A percentile compares a stretch with the other conserved stretches of the same genome.
These are phyloP conservation scores for Acleris cristana DNA, from an alignment of 2,888 invertebrate genomes.

Conservation along the genomic window DNA sequence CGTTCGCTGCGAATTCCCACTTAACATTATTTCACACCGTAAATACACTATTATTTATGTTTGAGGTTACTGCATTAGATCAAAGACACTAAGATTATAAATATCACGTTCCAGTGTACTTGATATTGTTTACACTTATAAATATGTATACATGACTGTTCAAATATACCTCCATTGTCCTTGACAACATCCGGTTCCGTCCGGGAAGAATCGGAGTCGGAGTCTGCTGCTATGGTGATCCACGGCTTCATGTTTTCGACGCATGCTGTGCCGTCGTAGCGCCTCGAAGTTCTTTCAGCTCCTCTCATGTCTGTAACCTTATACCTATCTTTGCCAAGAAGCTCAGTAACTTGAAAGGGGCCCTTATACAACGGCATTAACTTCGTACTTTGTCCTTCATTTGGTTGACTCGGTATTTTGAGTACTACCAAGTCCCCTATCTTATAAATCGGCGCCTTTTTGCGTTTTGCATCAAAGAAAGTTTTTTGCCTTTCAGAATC, in stretches of 20 bases:
- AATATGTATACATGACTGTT: neutral
- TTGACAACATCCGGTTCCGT: slow-evolving; percentile 3
- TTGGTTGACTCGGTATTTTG: neutral
- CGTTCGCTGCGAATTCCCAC: neutral
- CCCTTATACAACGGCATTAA: neutral
- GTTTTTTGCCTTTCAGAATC: neutral
- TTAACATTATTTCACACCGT: neutral
- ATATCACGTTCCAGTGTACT: no score
- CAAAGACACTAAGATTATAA: neutral
- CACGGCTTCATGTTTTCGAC: slow-evolving; percentile 13
- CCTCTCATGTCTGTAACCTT: slow-evolving; percentile 4
- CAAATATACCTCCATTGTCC: neutral
- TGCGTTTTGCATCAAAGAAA: neutral
- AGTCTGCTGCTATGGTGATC: neutral
- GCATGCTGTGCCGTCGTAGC: neutral
- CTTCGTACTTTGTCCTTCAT: slow-evolving; percentile 3
- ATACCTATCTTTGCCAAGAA: neutral
- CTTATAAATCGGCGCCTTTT: neutral
- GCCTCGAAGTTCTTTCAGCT: neutral
- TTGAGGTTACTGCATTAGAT: neutral
- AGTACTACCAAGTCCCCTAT: slow-evolving; percentile 1
- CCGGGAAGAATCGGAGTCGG: neutral
- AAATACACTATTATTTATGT: neutral
- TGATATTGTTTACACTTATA: no score
- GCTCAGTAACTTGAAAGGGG: neutral